Evolutionary conservation across 2,888 invertebrate genomes (phyloP), one percentile per base, ranked within the genome.

Genomic region (Callyntrura guangdongensis): DNA sequence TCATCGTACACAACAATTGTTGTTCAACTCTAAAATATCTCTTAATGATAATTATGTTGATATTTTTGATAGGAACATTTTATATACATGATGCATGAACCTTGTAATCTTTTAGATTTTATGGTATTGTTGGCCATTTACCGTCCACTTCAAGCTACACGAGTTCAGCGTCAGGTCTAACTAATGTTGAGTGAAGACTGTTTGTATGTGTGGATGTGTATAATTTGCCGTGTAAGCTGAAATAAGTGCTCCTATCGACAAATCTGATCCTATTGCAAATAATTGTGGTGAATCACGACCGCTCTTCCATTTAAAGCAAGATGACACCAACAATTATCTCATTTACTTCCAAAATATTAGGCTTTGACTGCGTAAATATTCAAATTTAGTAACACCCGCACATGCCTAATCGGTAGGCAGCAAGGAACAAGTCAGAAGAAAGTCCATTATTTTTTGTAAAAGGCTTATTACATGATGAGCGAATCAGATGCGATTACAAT

Each of bases 301-400:
- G 25, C 59, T 79, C 72, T 85, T 90, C 90, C 90, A 90, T 90
- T 90, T 90, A 81, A 79, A 90, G 90, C 90, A 90, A 90, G 90
- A 90, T 85, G 90, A 90, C 90, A 90, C 90, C 85, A 90, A 59
- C 90, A 85, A 90, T 90, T 90, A 90, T 90, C 90, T 90, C 90
- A 90, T 90, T 84, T 90, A 85, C 90, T 85, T 85, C 85, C 90
- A 85, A 90, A 90, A 90, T 90, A 85, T 90, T 85, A 74, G 84
- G 67, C 89, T 90, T 59, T 69, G 72, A 79, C 64, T 69, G 67
- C 79, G 0, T 85, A 85, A 85, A 79, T 90, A 85, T 81, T 90
- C 85, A 90, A 85, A 90, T 90, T 85, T 81, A 90, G 36, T 11
- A 90, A 90, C 90, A 90, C 90, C 85, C 85, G 90, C 90, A 72